Evolutionary conservation across 2,888 invertebrate species (phyloP).

Genomic region (Melanchra persicariae): DNA sequence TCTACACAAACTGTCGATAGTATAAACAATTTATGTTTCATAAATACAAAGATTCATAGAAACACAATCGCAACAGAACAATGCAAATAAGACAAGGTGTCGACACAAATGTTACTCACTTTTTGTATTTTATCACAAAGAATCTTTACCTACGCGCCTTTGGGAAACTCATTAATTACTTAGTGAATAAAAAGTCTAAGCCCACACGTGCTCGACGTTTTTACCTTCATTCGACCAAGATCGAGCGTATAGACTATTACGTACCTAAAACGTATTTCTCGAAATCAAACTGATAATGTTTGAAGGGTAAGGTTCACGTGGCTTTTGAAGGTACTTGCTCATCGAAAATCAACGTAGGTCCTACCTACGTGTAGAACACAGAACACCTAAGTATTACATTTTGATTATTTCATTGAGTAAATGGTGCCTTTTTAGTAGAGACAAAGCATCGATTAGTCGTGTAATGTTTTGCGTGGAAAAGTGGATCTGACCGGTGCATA

Average conservation of each 20-base stretch:
- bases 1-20: conserved; percentile 38
- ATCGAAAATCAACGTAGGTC: no score
- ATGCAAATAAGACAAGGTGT: conserved; percentile 8
- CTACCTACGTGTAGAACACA: no score
- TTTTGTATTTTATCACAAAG: background rate
- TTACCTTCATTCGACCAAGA: no score
- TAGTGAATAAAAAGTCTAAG: no score
- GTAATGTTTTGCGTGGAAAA: conserved; percentile 35
- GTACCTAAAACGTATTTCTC: no score
- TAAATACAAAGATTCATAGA: conserved; percentile 8
- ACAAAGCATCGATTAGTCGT: conserved; percentile 21
- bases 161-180: background rate
- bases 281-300: no score
- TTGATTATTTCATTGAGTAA: conserved; percentile 17
- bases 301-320: no score
- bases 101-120: background rate
- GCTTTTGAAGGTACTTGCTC: no score
- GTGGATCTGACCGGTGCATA: conserved; percentile 50
- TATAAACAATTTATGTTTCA: conserved; percentile 47
- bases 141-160: background rate
- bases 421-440: conserved; percentile 35
- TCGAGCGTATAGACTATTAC: no score
- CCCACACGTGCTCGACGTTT: no score
- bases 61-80: conserved; percentile 1
- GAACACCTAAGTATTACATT: no score